phyloP scores from a whole-genome alignment of 2,888 invertebrate species.

The Hydrotaea cyrtoneurina region DNA sequence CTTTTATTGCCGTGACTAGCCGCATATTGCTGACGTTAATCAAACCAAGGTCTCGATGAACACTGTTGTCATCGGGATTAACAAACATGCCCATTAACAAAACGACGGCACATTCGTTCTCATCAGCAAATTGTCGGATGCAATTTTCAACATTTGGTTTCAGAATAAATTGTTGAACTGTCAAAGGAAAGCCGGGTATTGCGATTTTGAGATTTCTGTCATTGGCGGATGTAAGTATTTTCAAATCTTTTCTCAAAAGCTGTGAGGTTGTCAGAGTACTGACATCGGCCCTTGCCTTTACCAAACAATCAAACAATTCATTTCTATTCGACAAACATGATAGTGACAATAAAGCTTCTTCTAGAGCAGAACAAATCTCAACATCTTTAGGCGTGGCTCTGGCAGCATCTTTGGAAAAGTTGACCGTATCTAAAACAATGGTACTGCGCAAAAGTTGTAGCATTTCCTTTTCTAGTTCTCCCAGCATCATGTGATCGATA shows the following conservation, averaged over 20 bases:
- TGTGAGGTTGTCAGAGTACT: conserved; percentile 85
- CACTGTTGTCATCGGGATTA: conserved; percentile 74
- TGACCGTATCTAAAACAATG: conserved; percentile 91
- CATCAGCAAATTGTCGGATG: conserved; percentile 81
- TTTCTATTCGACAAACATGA: conserved; percentile 77
- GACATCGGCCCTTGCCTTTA: conserved; percentile 86
- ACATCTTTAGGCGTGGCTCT: conserved; percentile 86
- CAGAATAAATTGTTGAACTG: conserved; percentile 74
- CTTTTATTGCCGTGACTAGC: conserved; percentile 72
- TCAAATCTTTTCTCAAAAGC: conserved; percentile 89
- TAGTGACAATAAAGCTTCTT: conserved; percentile 80
- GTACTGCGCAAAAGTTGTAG: conserved; percentile 80
- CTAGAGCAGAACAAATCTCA: conserved; percentile 83
- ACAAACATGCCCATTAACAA: conserved; percentile 86
- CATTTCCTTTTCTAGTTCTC: conserved; percentile 34
- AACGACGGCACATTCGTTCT: conserved; percentile 80
- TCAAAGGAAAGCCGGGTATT: conserved; percentile 81
- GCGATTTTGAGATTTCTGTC: conserved; percentile 82
- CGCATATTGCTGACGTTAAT: conserved; percentile 76
- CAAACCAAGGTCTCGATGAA: conserved; percentile 84
- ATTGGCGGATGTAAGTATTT: conserved; percentile 83
- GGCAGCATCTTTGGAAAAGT: conserved; percentile 86
- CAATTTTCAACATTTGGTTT: conserved; percentile 80
- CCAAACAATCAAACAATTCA: conserved; percentile 82
- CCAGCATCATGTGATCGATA: conserved; percentile 79